Evolutionary conservation across 37 sponge, comb jelly and placozoan genomes (phyloP), one percentile per base, ranked within the genome.

Genomic region (Ianthella basta): DNA sequence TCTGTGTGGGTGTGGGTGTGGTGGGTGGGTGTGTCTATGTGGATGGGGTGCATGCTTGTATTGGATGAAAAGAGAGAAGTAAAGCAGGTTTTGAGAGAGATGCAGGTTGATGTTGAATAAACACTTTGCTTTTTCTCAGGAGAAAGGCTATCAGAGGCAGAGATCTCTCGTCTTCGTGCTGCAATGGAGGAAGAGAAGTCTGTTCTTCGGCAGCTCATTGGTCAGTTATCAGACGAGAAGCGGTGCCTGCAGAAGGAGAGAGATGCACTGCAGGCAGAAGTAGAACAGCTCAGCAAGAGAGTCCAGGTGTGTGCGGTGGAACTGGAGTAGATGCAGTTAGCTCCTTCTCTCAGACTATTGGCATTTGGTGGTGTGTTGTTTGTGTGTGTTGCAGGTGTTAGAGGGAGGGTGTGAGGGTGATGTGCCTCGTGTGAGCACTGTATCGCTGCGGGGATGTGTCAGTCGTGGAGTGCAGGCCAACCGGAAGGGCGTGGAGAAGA

Each of bases 211-310:
- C 18, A 78, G 27, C 54, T 78, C n/a, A 63, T 61, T 41, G 80
- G 27, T 12, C 21, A 79, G 25, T 15, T 75, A 4, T 75, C 78
- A 1, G 53, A 75, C 6, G 78, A 75, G 53, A 75, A 75, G n/a
- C 16, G 38, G 74, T 4, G 25, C 0, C 80, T 86, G n/a, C 5
- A 23, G 60, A 34, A 13, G 29, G 80, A 86, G 73, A 86, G 55
- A 85, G 63, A 60, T 34, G 16, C 21, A 4, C 78, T 59, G 34
- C 3, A 55, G 25, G 37, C 56, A 19, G 56, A 37, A 16, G 18
- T 69, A 6, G 50, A 44, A 8, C 50, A 44, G 50, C 50, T 44
- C 6, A 44, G 8, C 6, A 8, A 44, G 50, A 44, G 50, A 10
- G 50, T 8, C 8, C 50, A 44, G 50, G 50, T 44, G 50, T 44